phyloP scores from a whole-genome alignment of 2,113 vertebrate species.

The Ceuthmochares aereus region DNA sequence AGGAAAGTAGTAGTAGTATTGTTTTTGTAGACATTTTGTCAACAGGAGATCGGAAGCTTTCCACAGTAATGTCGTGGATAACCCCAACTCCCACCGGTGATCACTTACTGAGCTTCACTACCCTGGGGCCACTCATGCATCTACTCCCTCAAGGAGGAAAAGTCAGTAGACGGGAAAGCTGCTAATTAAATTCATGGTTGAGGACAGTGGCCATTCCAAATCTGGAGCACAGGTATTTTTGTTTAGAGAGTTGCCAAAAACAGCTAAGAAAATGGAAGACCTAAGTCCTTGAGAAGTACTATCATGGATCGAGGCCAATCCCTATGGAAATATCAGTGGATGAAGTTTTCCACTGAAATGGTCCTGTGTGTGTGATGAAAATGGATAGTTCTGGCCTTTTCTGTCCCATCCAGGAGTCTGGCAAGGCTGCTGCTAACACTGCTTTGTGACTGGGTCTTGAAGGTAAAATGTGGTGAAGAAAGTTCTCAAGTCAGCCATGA shows the following conservation, averaged over 20 bases:
- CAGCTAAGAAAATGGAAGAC: background rate
- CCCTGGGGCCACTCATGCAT: background rate
- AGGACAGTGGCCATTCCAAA: conserved; percentile 15
- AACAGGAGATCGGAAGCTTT: conserved; percentile 22
- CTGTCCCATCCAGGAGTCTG: background rate
- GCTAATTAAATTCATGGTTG: conserved; percentile 19
- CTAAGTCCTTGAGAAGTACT: background rate
- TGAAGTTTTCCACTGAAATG: background rate
- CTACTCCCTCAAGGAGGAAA: background rate
- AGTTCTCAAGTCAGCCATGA: background rate
- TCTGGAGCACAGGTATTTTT: conserved; percentile 1
- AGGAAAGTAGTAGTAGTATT: background rate
- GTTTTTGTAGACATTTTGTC: conserved; percentile 51
- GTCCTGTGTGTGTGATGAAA: background rate
- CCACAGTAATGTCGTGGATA: background rate
- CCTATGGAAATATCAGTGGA: background rate
- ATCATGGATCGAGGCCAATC: background rate
- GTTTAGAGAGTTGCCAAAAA: conserved; percentile 34
- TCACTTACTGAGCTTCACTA: background rate
- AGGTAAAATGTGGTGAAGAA: background rate
- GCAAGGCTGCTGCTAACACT: background rate
- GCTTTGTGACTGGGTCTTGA: background rate
- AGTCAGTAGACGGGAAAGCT: background rate
- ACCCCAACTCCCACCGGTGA: conserved; percentile 7
- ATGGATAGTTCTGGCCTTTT: background rate